These are phyloP conservation scores for Peromyscus californicus DNA, from an alignment of 2,113 vertebrate genomes.

Conservation along the genomic window DNA sequence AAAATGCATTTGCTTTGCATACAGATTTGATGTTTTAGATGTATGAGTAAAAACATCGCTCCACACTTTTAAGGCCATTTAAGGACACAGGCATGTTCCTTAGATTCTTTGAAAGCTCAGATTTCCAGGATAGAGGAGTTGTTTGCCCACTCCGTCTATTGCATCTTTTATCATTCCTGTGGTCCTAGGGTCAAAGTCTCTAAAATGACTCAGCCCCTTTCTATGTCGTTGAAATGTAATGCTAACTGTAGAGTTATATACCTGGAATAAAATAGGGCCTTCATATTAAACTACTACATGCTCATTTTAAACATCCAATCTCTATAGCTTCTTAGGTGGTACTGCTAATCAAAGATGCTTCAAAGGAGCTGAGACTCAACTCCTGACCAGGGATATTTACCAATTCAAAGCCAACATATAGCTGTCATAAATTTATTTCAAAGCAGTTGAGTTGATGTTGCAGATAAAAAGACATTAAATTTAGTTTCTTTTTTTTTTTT, in stretches of 20 bases:
- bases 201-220: not conserved
- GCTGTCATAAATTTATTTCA: not conserved
- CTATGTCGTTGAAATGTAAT: slow-evolving; percentile 44
- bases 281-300: not conserved
- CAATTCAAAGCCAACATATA: not conserved
- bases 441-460: not conserved
- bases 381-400: not conserved
- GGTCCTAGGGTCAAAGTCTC: not conserved
- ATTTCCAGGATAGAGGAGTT: not conserved
- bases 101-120: not conserved
- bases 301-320: not conserved
- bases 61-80: not conserved
- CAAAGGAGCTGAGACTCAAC: not conserved
- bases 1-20: not conserved
- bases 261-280: not conserved
- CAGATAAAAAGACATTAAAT: not conserved
- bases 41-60: not conserved
- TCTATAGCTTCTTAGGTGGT: not conserved
- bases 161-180: not conserved
- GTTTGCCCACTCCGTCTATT: not conserved
- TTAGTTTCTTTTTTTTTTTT: too few relatives aligned
- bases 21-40: not conserved
- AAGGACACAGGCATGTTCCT: not conserved
- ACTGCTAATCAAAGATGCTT: not conserved
- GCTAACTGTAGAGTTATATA: not conserved